A percentile compares a stretch with the other conserved stretches of the same genome.
phyloP scores from a whole-genome alignment of 2,797 vertebrate genomes.

The Brachyrhaphis roseni region DNA sequence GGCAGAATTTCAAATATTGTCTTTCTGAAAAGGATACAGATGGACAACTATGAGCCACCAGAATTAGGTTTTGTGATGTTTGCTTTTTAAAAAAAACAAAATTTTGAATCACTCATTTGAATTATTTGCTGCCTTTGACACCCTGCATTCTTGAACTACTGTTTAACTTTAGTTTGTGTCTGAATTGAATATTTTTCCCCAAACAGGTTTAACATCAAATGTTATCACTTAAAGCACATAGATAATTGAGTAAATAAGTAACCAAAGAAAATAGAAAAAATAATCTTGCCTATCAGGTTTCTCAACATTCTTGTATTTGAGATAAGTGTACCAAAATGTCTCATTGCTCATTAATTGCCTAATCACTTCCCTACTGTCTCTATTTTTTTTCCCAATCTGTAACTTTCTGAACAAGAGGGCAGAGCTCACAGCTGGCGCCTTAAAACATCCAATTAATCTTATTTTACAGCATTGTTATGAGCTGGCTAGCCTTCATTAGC shows the following conservation, averaged over 20 bases:
- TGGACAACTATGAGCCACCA: neutral
- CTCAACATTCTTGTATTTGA: conserved; percentile 41
- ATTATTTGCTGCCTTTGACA: neutral
- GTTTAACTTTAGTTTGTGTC: neutral
- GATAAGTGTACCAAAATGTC: conserved; percentile 42
- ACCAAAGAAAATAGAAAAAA: neutral
- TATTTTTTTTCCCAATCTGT: conserved; percentile 67
- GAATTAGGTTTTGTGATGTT: neutral
- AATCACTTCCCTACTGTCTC: conserved; percentile 78
- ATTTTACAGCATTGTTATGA: conserved; percentile 33
- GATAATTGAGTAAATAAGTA: conserved; percentile 7
- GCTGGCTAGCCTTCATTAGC: conserved; percentile 6
- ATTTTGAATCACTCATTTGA: neutral
- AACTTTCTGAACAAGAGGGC: conserved; percentile 75
- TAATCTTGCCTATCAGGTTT: conserved; percentile 23
- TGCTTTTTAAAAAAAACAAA: neutral
- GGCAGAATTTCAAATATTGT: neutral
- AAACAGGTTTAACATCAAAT: neutral
- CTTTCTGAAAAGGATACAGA: neutral
- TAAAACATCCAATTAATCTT: conserved; percentile 77
- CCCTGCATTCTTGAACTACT: neutral
- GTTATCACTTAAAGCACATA: conserved; percentile 7
- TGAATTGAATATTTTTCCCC: neutral
- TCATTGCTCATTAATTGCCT: conserved; percentile 81
- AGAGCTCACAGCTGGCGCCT: conserved; percentile 76